These are phyloP conservation scores for Poicephalus meyeri DNA, from an alignment of 2,113 vertebrate species.

Conservation along the genomic window DNA sequence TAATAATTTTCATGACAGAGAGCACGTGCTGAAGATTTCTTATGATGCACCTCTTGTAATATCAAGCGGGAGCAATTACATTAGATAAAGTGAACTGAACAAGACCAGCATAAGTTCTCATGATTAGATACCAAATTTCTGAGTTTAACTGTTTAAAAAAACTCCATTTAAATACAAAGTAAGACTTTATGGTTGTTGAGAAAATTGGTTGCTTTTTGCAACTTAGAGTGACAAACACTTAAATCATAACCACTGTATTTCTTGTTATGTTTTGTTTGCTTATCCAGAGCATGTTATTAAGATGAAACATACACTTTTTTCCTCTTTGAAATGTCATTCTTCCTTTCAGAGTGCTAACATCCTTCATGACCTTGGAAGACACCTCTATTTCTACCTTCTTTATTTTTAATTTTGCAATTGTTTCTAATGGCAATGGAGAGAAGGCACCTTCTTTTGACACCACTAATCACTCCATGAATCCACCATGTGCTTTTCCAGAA, in stretches of 20 bases:
- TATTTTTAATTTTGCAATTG: neutral
- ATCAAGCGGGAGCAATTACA: neutral
- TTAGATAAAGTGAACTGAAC: neutral
- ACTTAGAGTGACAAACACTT: neutral
- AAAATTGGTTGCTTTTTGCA: neutral
- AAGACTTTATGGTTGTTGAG: neutral
- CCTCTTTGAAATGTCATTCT: neutral
- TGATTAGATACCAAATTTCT: neutral
- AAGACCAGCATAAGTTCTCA: neutral
- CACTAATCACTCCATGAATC: neutral
- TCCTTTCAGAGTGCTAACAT: neutral
- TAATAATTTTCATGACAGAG: neutral
- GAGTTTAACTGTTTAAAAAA: neutral
- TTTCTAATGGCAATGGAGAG: neutral
- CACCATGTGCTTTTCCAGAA: neutral
- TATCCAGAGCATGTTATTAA: neutral
- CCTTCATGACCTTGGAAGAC: neutral
- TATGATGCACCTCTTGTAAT: neutral
- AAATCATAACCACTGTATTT: neutral
- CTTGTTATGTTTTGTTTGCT: neutral
- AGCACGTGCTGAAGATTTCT: neutral
- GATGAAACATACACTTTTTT: neutral
- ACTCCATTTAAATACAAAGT: neutral
- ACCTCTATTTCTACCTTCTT: neutral
- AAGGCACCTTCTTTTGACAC: neutral